These are phyloP conservation scores for Diaperis boleti DNA, from an alignment of 2,888 invertebrate species.

Conservation along the genomic window DNA sequence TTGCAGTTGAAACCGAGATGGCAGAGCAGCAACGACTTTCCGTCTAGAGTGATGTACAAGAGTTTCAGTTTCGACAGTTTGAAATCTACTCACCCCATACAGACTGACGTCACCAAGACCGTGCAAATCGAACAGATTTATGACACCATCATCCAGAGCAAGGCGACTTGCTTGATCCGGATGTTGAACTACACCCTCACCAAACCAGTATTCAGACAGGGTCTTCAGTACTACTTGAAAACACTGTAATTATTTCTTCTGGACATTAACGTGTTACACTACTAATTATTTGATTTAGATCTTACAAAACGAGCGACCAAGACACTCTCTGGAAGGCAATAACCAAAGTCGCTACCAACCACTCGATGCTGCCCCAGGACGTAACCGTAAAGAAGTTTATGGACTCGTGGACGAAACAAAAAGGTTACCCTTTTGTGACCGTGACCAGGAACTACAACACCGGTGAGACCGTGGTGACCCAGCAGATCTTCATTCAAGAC, in stretches of 20 bases:
- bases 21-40: constrained; percentile 70
- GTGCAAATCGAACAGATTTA: constrained; percentile 73
- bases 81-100: constrained; percentile 71
- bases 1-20: constrained; percentile 71
- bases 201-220: constrained; percentile 68
- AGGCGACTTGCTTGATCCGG: constrained; percentile 70
- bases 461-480: constrained; percentile 66
- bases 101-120: constrained; percentile 68
- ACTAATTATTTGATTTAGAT: constrained; percentile 62
- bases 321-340: constrained; percentile 76
- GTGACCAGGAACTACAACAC: constrained; percentile 70
- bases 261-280: neutral
- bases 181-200: constrained; percentile 73
- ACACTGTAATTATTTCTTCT: constrained; percentile 66
- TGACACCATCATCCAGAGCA: constrained; percentile 64
- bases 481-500: constrained; percentile 65
- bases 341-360: constrained; percentile 59
- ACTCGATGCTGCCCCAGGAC: constrained; percentile 61
- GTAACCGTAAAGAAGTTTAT: constrained; percentile 73
- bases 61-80: constrained; percentile 70
- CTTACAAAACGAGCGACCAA: constrained; percentile 73
- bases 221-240: constrained; percentile 69
- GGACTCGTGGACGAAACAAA: constrained; percentile 80
- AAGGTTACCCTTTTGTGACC: constrained; percentile 76
- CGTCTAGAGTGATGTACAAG: constrained; percentile 69